Base-by-base conservation (phyloP, 2,797 vertebrate genomes). In the Enteromius unitaeniatus region DNA sequence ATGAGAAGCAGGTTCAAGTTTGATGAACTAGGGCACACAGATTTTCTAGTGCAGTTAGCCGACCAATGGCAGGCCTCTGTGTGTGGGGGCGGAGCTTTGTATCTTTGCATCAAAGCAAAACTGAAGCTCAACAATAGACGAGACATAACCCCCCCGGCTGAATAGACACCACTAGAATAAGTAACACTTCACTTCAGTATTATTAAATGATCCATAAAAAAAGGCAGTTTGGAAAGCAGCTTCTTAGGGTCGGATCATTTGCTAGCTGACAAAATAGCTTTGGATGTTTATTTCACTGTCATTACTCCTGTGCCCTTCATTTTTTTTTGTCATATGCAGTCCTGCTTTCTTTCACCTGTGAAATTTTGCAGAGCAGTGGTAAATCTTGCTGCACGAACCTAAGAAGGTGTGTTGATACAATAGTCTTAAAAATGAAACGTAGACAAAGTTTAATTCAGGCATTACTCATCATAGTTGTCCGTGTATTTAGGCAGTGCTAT, bases 141-240 rank as follows among this genome's bases (percentile, higher is more conserved):
- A 62, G 23, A 15, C 58, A 17, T 28, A 17, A 15, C 28, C 37
- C 37, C 40, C 40, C 26, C 0, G 60, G 6, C 60, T 31, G 14
- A 64, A 26, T 8, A 8, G 60, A 64, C 60, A 8, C 60, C 26
- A 31, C 60, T 15, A 64, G 14, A 64, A 64, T 64, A 28, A 64
- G 60, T 31, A 21, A 73, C 70, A 34, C 26, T 21, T 31, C 47
- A 31, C 47, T 74, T 74, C 28, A 74, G 28, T 74, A 21, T 74
- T 74, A 49, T 10, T 34, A 74, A 74, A 74, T 74, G 28, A 74
- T 74, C 19, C 47, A 19, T 74, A 53, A 53, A 73, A 70, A 72
- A 51, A 31, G 26, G 47, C 45, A 21, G 70, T 51, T 73, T 74
- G 26, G 28, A 53, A 34, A 74, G 49, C 49, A 34, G 28, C 53